Conservation (phyloP, 35 echinoderm and acorn worm species). For the Holothuria glaberrima region DNA sequence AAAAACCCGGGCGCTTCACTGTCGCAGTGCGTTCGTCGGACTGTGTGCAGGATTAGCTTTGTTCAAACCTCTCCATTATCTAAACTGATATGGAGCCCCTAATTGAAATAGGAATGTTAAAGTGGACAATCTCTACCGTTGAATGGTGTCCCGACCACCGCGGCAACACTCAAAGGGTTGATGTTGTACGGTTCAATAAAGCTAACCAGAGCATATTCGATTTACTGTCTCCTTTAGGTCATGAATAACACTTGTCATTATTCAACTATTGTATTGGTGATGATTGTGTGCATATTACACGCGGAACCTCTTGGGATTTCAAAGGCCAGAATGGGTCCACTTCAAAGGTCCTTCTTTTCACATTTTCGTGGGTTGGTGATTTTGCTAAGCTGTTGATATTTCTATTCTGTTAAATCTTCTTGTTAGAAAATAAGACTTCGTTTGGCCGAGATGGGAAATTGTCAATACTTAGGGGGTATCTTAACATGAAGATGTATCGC, state of each 20-base stretch:
- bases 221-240: constrained; percentile 30
- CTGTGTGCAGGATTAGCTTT: background rate
- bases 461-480: too few relatives aligned
- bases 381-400: too few relatives aligned
- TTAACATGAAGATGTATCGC: too few relatives aligned
- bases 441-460: too few relatives aligned
- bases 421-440: too few relatives aligned
- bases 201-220: constrained; percentile 11
- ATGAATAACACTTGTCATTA: constrained; percentile 34
- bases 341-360: too few relatives aligned
- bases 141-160: background rate
- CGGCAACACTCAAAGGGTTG: constrained; percentile 42
- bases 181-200: constrained; percentile 29
- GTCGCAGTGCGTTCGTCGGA: too few relatives aligned
- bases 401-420: too few relatives aligned
- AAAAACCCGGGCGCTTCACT: too few relatives aligned
- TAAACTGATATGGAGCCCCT: constrained; percentile 16
- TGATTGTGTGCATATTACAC: constrained; percentile 12
- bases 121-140: background rate
- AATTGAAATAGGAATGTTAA: constrained; percentile 58
- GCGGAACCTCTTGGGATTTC: constrained; percentile 7
- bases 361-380: too few relatives aligned
- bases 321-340: too few relatives aligned
- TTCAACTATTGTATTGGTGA: background rate
- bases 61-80: constrained; percentile 4